phyloP scores from a whole-genome alignment of 2,113 vertebrate genomes.

The Laterallus jamaicensis region DNA sequence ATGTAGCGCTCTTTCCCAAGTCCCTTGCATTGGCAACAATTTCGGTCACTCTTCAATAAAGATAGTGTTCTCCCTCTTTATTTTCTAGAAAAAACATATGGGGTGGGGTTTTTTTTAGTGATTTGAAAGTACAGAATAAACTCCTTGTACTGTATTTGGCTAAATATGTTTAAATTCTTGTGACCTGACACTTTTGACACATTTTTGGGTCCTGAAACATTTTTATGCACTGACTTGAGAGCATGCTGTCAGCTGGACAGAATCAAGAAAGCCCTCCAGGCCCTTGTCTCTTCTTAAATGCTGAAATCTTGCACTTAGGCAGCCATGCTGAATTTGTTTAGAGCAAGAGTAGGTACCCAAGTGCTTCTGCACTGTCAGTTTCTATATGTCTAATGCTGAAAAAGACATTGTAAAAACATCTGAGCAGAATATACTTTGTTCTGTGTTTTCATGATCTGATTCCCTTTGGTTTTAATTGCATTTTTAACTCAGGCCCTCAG shows the following conservation, averaged over 20 bases:
- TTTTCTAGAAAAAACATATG: not conserved
- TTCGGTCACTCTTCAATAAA: not conserved
- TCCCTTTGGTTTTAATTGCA: not conserved
- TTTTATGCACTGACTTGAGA: not conserved
- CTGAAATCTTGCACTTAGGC: not conserved
- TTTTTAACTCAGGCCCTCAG: not conserved
- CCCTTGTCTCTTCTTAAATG: not conserved
- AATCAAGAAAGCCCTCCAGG: not conserved
- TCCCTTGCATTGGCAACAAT: not conserved
- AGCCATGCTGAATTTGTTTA: not conserved
- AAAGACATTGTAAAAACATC: not conserved
- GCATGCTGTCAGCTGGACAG: not conserved
- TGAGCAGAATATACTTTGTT: not conserved
- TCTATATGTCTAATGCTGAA: not conserved
- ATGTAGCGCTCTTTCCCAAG: not conserved
- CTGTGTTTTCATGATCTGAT: not conserved
- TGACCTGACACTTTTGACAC: not conserved
- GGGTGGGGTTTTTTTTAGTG: not conserved
- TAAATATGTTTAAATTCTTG: not conserved
- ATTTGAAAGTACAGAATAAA: not conserved
- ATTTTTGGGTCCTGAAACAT: not conserved
- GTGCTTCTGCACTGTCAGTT: not conserved
- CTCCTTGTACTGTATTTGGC: not conserved
- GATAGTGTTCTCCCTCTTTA: not conserved
- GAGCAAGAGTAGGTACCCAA: not conserved